These are phyloP conservation scores for Rhagophthalmus giganteus DNA, from an alignment of 2,888 invertebrate genomes.

Conservation along the genomic window DNA sequence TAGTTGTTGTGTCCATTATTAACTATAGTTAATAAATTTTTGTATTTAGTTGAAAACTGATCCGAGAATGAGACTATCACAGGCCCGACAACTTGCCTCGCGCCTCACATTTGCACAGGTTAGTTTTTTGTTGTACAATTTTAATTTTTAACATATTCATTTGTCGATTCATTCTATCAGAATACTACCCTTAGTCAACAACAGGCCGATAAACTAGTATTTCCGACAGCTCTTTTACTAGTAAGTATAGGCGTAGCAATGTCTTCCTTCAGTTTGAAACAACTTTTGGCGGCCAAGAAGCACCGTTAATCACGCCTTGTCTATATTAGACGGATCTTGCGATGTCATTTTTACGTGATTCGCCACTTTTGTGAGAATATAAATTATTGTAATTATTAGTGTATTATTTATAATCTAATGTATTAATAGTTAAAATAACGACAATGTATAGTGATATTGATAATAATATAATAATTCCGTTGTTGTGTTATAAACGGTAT, in stretches of 20 bases:
- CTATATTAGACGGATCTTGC: conserved; percentile 5
- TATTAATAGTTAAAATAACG: conserved; percentile 1
- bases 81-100: conserved; percentile 38
- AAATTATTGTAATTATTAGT: conserved; percentile 21
- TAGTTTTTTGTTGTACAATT: conserved; percentile 13
- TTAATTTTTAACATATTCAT: background rate
- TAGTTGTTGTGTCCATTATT: background rate
- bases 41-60: conserved; percentile 1
- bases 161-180: conserved; percentile 29
- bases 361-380: conserved; percentile 7
- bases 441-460: conserved; percentile 21
- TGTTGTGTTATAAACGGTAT: conserved; percentile 46
- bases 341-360: background rate
- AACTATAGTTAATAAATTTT: background rate
- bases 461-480: conserved; percentile 34
- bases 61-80: conserved; percentile 41
- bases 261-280: conserved; percentile 52
- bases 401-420: conserved; percentile 13
- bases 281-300: conserved; percentile 38
- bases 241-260: conserved; percentile 51
- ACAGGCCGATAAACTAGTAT: conserved; percentile 45
- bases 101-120: conserved; percentile 44
- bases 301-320: conserved; percentile 23
- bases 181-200: conserved; percentile 38
- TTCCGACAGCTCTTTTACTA: conserved; percentile 50